These are phyloP conservation scores for Parauchenoglanis punctatus DNA, from an alignment of 2,797 vertebrate species.

Conservation along the genomic window DNA sequence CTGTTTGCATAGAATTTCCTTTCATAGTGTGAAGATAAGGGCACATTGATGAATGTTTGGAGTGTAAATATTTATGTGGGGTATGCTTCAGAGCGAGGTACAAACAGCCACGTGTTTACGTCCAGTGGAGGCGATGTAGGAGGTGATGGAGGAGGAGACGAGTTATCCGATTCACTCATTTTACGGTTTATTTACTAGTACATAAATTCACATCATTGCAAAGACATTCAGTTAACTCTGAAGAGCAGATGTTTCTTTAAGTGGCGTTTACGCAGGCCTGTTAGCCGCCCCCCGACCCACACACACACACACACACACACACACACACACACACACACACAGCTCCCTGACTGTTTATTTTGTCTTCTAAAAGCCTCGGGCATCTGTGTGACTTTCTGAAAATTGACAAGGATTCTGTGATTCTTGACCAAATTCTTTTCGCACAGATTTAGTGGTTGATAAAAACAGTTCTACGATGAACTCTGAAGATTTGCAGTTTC, in stretches of 20 bases:
- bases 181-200: constrained; percentile 65
- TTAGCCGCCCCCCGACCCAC: constrained; percentile 51
- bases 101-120: constrained; percentile 57
- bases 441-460: neutral
- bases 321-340: neutral
- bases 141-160: constrained; percentile 17
- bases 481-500: constrained; percentile 51
- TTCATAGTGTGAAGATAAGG: constrained; percentile 63
- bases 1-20: constrained; percentile 65
- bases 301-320: constrained; percentile 1
- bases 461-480: neutral
- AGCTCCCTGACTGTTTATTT: constrained; percentile 71
- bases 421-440: neutral
- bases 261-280: constrained; percentile 63
- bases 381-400: constrained; percentile 73
- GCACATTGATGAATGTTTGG: constrained; percentile 72
- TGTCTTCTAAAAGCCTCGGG: constrained; percentile 61
- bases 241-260: constrained; percentile 76
- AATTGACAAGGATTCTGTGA: constrained; percentile 20
- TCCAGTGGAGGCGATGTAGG: neutral
- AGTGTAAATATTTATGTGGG: constrained; percentile 73
- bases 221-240: constrained; percentile 59
- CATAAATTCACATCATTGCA: constrained; percentile 73
- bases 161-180: constrained; percentile 40
- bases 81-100: constrained; percentile 68